phyloP scores from a whole-genome alignment of 2,113 vertebrate species.

The human region DNA sequence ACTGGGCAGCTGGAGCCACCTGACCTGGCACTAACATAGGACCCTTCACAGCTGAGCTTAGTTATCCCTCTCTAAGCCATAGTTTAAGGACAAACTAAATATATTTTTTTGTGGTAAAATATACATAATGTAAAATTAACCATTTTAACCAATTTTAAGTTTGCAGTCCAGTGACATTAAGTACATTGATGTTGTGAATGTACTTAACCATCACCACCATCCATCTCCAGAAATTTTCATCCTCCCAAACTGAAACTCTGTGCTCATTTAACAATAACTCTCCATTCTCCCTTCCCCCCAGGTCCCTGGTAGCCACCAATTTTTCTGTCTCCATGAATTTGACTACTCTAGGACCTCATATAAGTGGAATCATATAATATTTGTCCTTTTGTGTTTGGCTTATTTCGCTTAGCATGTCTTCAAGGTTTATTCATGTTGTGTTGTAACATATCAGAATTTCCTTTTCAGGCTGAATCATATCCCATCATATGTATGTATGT shows the following conservation, averaged over 20 bases:
- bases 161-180: background rate
- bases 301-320: background rate
- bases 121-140: background rate
- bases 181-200: background rate
- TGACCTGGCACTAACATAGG: background rate
- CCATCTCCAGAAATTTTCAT: background rate
- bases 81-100: background rate
- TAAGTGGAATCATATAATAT: background rate
- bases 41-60: background rate
- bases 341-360: background rate
- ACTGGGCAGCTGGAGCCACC: background rate
- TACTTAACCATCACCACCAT: background rate
- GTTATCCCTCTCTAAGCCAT: background rate
- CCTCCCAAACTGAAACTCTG: background rate
- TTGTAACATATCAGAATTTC: background rate
- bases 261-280: background rate
- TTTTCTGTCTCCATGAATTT: background rate
- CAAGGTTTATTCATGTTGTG: background rate
- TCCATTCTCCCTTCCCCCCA: background rate
- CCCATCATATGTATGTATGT: background rate
- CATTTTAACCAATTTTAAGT: background rate
- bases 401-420: background rate
- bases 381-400: background rate
- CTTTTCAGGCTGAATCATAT: background rate
- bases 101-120: background rate